Evolutionary conservation across 2,113 vertebrate genomes (phyloP).

Genomic region (Boulengeromyrus knoepffleri): DNA sequence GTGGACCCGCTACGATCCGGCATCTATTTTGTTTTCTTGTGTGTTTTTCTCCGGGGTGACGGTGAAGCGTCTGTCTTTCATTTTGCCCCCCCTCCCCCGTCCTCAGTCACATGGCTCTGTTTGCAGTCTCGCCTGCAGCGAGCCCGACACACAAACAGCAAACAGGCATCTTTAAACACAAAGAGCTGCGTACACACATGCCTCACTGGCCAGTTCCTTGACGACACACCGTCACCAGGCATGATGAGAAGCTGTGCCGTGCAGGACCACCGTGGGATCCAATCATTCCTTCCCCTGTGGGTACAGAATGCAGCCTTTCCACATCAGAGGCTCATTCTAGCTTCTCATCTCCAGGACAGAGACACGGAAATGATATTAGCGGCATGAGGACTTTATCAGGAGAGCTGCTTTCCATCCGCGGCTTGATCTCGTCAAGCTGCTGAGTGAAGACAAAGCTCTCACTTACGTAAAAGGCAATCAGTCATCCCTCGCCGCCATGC

Average conservation of each 20-base stretch:
- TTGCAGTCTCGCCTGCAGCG: neutral
- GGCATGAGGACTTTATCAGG: neutral
- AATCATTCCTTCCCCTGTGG: neutral
- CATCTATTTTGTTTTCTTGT: neutral
- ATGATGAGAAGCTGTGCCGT: neutral
- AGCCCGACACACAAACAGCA: neutral
- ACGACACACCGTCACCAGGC: neutral
- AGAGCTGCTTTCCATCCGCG: neutral
- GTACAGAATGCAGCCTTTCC: neutral
- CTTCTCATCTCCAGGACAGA: neutral
- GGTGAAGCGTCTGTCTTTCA: neutral
- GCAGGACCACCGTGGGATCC: neutral
- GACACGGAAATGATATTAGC: neutral
- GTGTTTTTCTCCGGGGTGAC: neutral
- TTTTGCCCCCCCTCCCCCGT: neutral
- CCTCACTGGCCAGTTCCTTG: neutral
- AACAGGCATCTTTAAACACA: neutral
- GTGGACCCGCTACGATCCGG: neutral
- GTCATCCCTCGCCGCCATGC: neutral
- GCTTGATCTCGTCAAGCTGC: neutral
- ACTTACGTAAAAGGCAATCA: neutral
- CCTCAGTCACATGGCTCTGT: neutral
- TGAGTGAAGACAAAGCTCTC: neutral
- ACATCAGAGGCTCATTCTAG: neutral
- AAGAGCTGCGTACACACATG: neutral